Evolutionary conservation across 2,113 vertebrate species (phyloP).

Genomic region (Cnemophilus loriae): DNA sequence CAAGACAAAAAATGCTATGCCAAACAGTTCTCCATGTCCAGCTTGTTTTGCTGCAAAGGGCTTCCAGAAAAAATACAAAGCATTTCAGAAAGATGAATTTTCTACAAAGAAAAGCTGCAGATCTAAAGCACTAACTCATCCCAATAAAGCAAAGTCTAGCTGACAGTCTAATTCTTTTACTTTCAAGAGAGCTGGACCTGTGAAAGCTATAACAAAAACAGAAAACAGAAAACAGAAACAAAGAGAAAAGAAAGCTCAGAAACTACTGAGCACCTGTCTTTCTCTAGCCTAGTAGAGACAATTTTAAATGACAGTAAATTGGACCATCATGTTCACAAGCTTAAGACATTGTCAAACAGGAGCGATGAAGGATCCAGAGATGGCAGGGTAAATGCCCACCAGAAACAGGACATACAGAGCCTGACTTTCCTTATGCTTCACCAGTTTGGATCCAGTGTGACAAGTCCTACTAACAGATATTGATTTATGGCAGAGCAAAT

Average conservation of each 20-base stretch:
- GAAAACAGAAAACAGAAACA: slow-evolving; percentile 40
- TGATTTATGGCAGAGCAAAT: not conserved
- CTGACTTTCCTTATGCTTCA: not conserved
- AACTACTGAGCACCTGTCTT: not conserved
- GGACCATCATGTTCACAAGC: not conserved
- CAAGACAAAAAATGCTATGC: not conserved
- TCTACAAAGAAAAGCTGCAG: not conserved
- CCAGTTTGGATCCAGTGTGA: not conserved
- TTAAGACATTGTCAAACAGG: not conserved
- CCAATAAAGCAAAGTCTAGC: not conserved
- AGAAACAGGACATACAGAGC: not conserved
- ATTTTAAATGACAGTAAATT: not conserved
- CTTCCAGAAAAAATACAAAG: not conserved
- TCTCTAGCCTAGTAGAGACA: not conserved
- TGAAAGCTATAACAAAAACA: slow-evolving; percentile 4
- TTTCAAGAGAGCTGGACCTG: not conserved
- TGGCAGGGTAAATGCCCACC: not conserved
- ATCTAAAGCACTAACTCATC: not conserved
- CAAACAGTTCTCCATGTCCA: not conserved
- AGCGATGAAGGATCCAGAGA: not conserved
- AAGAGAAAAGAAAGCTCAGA: not conserved
- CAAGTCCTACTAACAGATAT: not conserved
- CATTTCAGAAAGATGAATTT: slow-evolving; percentile 35
- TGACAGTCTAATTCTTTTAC: not conserved
- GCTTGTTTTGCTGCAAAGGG: not conserved